Conservation (phyloP, 1,140 invertebrate species). For the Drosophila saltans region DNA sequence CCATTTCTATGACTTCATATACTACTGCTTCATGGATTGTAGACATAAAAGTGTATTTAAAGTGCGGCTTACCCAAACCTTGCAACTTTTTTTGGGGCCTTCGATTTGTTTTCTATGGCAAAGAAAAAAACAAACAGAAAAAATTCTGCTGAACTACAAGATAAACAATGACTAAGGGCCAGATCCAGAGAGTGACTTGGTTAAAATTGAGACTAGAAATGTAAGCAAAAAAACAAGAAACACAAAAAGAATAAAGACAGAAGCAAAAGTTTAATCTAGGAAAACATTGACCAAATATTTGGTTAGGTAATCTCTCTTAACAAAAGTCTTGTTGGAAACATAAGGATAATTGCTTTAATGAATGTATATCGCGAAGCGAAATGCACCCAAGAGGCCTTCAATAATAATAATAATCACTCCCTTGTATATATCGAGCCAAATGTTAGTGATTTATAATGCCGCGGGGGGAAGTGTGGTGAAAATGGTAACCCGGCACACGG, state of each 20-base stretch:
- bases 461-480: slow-evolving; percentile 13
- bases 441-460: slow-evolving; percentile 28
- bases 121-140: slow-evolving; percentile 28
- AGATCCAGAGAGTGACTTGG: slow-evolving; percentile 27
- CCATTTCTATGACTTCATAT: too few relatives aligned
- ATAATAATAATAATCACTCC: slow-evolving; percentile 5
- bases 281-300: slow-evolving; percentile 1
- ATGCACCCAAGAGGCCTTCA: slow-evolving; percentile 9
- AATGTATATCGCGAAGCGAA: background rate
- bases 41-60: too few relatives aligned
- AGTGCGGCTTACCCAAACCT: too few relatives aligned
- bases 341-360: slow-evolving; percentile 5
- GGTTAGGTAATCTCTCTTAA: background rate
- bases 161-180: slow-evolving; percentile 42
- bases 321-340: background rate
- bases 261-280: slow-evolving; percentile 1
- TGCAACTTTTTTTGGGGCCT: background rate
- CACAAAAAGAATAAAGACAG: background rate
- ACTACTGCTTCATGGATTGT: too few relatives aligned
- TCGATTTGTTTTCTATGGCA: slow-evolving; percentile 54
- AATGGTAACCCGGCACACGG: background rate
- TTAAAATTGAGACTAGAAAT: slow-evolving; percentile 32
- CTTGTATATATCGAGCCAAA: background rate
- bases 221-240: background rate
- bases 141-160: slow-evolving; percentile 39